A percentile compares a stretch with the other conserved stretches of the same genome.
Conservation (phyloP, 2,797 vertebrate species). For the Channallabes apus region DNA sequence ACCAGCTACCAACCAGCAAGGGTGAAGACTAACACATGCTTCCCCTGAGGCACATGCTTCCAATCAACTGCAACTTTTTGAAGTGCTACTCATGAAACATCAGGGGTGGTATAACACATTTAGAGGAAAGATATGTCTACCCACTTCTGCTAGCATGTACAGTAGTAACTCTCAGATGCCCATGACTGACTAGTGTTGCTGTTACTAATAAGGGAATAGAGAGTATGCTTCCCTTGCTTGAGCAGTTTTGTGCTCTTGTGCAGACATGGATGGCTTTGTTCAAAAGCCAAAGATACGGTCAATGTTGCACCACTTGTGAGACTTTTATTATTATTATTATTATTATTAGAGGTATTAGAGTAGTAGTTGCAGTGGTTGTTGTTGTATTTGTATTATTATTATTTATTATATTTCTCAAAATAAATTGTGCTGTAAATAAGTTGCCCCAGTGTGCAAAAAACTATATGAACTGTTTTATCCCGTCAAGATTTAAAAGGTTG, state of each 20-base stretch:
- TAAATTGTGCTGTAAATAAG: no score
- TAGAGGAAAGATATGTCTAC: background rate
- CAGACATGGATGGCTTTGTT: background rate
- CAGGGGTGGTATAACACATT: background rate
- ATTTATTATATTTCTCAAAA: no score
- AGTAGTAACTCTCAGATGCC: background rate
- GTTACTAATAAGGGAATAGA: background rate
- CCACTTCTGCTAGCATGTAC: background rate
- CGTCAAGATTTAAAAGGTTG: background rate
- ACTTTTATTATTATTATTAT: background rate
- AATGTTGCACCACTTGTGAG: background rate
- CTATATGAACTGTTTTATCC: background rate
- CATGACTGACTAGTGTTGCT: background rate
- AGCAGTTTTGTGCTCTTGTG: background rate
- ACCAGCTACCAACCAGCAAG: no score
- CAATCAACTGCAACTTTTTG: background rate
- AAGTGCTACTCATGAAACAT: background rate
- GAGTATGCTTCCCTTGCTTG: background rate
- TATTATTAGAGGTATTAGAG: background rate
- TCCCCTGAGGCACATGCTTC: background rate
- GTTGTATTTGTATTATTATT: no score
- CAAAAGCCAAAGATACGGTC: no score
- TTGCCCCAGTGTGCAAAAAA: no score
- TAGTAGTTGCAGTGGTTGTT: no score
- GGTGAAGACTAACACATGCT: background rate